A percentile compares a stretch with the other conserved stretches of the same genome.
phyloP scores from a whole-genome alignment of 2,113 vertebrate species.

The Coreoperca whiteheadi region DNA sequence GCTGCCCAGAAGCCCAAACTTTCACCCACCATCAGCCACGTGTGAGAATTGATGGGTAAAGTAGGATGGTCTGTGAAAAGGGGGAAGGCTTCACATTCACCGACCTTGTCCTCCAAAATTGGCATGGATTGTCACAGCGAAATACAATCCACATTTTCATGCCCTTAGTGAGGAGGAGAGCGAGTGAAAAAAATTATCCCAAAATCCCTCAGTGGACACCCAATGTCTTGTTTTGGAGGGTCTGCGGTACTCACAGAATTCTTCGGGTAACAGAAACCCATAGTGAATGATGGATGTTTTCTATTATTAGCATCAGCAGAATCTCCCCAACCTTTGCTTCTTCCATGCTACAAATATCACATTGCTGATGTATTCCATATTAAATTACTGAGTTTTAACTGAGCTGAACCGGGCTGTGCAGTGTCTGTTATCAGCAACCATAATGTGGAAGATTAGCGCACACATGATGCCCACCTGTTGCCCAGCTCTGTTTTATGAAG shows the following conservation, averaged over 20 bases:
- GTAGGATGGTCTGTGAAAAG: constrained; percentile 32
- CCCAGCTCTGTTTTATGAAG: constrained; percentile 81
- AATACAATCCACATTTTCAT: constrained; percentile 80
- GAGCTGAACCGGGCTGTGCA: constrained; percentile 75
- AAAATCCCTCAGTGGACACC: constrained; percentile 74
- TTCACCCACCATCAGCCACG: constrained; percentile 3
- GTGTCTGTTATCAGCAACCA: constrained; percentile 84
- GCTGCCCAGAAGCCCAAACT: neutral
- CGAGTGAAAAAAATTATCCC: constrained; percentile 76
- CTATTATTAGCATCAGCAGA: constrained; percentile 85
- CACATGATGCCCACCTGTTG: constrained; percentile 84
- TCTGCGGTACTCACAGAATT: constrained; percentile 78
- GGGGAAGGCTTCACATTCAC: constrained; percentile 47
- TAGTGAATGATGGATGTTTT: constrained; percentile 78
- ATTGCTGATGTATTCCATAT: constrained; percentile 86
- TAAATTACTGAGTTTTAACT: constrained; percentile 86
- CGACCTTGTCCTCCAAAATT: constrained; percentile 78
- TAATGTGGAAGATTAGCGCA: constrained; percentile 88
- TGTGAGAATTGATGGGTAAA: constrained; percentile 42
- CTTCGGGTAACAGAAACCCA: constrained; percentile 86
- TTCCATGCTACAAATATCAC: constrained; percentile 85
- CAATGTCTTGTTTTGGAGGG: constrained; percentile 81
- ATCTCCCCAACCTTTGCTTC: constrained; percentile 84
- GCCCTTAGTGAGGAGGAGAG: constrained; percentile 64
- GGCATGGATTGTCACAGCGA: constrained; percentile 75